Base-by-base conservation (phyloP, 92 coral and sea anemone species). In the Scolanthus callimorphus region DNA sequence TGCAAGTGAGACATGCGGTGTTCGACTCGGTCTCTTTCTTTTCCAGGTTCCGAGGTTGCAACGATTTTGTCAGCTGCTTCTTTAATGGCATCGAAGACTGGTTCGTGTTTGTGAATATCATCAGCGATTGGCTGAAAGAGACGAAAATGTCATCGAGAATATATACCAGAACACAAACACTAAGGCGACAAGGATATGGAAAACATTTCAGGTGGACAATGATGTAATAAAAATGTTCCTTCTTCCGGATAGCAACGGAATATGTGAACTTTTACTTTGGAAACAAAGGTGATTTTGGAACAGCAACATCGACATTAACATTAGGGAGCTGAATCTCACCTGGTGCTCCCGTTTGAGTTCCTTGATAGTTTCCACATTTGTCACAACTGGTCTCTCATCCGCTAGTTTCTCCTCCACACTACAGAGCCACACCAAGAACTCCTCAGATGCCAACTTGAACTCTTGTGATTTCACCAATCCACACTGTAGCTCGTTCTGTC, bases 321-420 rank as follows among this genome's bases (percentile, higher is more conserved):
- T n/a, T n/a, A n/a, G n/a, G n/a, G n/a, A n/a, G n/a, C n/a, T n/a
- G n/a, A n/a, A n/a, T n/a, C n/a, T n/a, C n/a, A 90, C 97, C 85
- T 59, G 61, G 56, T 91, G 95, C 38, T 91, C 96, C 47, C 85
- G 88, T 67, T 88, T 86, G 39, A 88, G 92, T 41, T 83, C 90
- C 63, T 80, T 71, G 46, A 84, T 84, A 43, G 83, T 67, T 20
- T 84, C 92, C 22, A 74, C 76, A 38, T 83, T 84, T 10, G 97
- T 82, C 38, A 78, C 78, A 52, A 88, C 81, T 11, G 96, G 82
- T 49, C 73, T 83, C 34, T 85, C 92, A 38, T 71, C 65, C 0
- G 70, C 59, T 31, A 83, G 97, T 28, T 82, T 89, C 62, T 88
- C 85, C 70, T 88, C 97, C 52, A 76, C 67, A 8, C 66, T 76